A percentile compares a stretch with the other conserved stretches of the same genome.
These are phyloP conservation scores for Anodontia alba DNA, from an alignment of 2,888 invertebrate genomes.

Conservation along the genomic window DNA sequence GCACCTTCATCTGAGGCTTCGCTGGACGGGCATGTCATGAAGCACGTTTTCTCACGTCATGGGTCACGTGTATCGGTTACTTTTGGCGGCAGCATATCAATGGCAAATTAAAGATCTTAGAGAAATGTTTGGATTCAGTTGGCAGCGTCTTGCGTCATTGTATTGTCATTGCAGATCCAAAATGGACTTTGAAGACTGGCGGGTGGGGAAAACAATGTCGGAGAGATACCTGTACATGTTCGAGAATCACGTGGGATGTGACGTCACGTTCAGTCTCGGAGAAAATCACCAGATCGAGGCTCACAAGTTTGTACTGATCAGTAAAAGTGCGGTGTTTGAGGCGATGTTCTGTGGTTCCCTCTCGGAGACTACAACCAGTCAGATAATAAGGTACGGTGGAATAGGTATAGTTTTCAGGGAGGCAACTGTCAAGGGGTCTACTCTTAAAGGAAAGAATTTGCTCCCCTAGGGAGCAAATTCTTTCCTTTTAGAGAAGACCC, in stretches of 20 bases:
- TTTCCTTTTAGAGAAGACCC: no score
- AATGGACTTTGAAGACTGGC: constrained; percentile 56
- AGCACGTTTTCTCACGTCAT: background rate
- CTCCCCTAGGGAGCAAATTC: no score
- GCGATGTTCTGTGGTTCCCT: constrained; percentile 61
- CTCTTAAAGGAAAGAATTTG: no score
- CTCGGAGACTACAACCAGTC: constrained; percentile 38
- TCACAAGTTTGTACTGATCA: constrained; percentile 55
- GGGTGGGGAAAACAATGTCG: constrained; percentile 37
- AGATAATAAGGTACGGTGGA: constrained; percentile 42
- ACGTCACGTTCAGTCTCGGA: constrained; percentile 54
- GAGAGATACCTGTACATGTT: constrained; percentile 56
- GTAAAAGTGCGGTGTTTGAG: constrained; percentile 60
- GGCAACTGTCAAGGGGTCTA: no score
- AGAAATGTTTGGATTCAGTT: background rate
- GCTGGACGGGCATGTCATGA: background rate
- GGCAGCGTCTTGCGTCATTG: background rate
- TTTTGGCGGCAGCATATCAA: no score
- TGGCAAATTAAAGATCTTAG: background rate
- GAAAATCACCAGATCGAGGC: constrained; percentile 37
- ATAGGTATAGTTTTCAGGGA: no score
- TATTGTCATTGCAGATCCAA: constrained; percentile 23
- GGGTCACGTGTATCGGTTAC: background rate
- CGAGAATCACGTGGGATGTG: constrained; percentile 55
- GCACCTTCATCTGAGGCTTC: background rate